Conservation (phyloP, 1,140 invertebrate genomes). For the Microplitis mediator region DNA sequence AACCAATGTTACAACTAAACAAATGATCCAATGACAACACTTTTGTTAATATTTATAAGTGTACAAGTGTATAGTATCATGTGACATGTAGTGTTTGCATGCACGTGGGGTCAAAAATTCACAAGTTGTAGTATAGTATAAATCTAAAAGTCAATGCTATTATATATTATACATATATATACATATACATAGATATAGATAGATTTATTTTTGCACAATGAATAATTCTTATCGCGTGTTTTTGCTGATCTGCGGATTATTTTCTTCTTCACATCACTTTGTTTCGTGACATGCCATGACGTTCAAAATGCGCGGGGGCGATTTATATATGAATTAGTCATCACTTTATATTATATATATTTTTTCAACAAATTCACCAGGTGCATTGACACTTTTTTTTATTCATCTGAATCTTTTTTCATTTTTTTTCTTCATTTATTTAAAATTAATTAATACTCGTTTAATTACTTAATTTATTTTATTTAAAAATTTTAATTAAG, state of each 20-base stretch:
- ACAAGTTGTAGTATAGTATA: not conserved
- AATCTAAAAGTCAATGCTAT: not conserved
- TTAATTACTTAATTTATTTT: too few species aligned
- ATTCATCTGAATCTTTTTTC: not conserved
- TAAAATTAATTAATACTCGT: too few species aligned
- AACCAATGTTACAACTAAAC: too few species aligned
- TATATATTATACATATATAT: too few species aligned
- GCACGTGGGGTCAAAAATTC: conserved; percentile 12
- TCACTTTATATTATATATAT: conserved; percentile 1
- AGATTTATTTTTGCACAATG: too few species aligned
- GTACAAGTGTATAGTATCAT: not conserved
- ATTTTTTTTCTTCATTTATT: not conserved
- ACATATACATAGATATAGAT: too few species aligned
- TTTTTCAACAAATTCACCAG: not conserved
- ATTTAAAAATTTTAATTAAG: too few species aligned
- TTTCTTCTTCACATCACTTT: not conserved
- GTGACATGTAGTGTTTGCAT: not conserved
- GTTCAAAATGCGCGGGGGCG: not conserved
- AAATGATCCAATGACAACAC: too few species aligned
- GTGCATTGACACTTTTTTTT: conserved; percentile 1
- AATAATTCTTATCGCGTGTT: conserved; percentile 7
- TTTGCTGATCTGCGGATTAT: conserved; percentile 15
- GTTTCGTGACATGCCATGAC: not conserved
- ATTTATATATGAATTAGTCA: conserved; percentile 7
- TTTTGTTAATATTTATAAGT: not conserved